phyloP scores from a whole-genome alignment of 2,113 vertebrate genomes.

The Acrocephalus kingi region DNA sequence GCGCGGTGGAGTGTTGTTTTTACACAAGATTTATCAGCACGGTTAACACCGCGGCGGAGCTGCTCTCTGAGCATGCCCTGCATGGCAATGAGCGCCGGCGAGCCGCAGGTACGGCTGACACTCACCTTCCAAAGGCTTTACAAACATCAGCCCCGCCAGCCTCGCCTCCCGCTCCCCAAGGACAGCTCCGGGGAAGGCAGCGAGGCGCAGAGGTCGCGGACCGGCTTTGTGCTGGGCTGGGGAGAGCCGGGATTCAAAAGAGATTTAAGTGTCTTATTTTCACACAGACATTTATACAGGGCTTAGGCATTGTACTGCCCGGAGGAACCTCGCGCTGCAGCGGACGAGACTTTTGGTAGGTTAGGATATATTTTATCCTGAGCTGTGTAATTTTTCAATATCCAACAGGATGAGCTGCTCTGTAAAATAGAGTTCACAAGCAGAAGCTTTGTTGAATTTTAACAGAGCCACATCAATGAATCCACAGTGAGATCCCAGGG shows the following conservation, averaged over 20 bases:
- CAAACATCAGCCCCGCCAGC: not conserved
- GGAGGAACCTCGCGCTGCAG: not conserved
- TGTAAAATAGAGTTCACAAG: not conserved
- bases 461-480: not conserved
- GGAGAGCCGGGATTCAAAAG: not conserved
- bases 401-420: not conserved
- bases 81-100: not conserved
- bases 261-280: not conserved
- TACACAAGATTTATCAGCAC: constrained; percentile 49
- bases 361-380: not conserved
- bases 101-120: not conserved
- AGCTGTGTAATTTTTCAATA: not conserved
- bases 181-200: not conserved
- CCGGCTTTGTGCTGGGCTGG: not conserved
- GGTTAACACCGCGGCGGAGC: constrained; percentile 21
- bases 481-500: not conserved
- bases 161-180: not conserved
- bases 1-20: constrained; percentile 41
- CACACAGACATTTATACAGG: not conserved
- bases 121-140: not conserved
- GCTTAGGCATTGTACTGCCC: not conserved
- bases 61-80: constrained; percentile 31
- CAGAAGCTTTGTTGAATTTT: not conserved
- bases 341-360: not conserved
- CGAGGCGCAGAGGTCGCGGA: not conserved